These are phyloP conservation scores for Pachyrhynchus sulphureomaculatus DNA, from an alignment of 1,140 invertebrate genomes.

Conservation along the genomic window DNA sequence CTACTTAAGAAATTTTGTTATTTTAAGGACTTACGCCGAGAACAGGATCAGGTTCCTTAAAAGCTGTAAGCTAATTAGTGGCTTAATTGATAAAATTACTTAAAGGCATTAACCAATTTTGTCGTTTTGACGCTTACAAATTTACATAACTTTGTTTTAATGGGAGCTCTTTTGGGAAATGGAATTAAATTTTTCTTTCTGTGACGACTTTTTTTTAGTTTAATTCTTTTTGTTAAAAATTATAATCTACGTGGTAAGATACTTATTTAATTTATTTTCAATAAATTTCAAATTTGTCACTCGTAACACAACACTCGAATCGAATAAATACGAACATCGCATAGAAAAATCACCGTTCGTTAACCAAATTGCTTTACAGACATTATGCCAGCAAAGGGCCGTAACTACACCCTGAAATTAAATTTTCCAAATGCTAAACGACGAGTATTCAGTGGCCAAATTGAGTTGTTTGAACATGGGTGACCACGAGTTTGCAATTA, in stretches of 20 bases:
- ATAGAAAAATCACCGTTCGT: slow-evolving; percentile 5
- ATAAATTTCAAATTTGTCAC: too few species aligned
- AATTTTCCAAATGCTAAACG: slow-evolving; percentile 1
- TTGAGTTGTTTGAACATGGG: slow-evolving; percentile 7
- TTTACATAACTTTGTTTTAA: slow-evolving; percentile 27
- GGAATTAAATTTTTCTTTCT: too few species aligned
- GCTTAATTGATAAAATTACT: slow-evolving; percentile 24
- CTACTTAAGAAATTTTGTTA: not conserved
- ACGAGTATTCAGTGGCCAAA: slow-evolving; percentile 2
- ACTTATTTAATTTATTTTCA: too few species aligned
- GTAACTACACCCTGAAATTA: slow-evolving; percentile 2
- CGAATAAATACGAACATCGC: too few species aligned
- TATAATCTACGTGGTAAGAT: too few species aligned
- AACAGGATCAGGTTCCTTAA: slow-evolving; percentile 22
- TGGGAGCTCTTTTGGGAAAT: not conserved
- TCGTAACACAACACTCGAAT: too few species aligned
- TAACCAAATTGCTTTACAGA: slow-evolving; percentile 5
- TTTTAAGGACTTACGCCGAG: slow-evolving; percentile 1
- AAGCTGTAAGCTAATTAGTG: slow-evolving; percentile 22
- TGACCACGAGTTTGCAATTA: slow-evolving; percentile 2
- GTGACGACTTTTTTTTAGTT: too few species aligned
- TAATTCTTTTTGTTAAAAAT: too few species aligned
- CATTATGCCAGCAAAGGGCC: not conserved
- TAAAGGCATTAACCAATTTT: slow-evolving; percentile 23
- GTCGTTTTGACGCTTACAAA: slow-evolving; percentile 9